Conservation (phyloP, 2,113 vertebrate genomes). For the Murina feae region DNA sequence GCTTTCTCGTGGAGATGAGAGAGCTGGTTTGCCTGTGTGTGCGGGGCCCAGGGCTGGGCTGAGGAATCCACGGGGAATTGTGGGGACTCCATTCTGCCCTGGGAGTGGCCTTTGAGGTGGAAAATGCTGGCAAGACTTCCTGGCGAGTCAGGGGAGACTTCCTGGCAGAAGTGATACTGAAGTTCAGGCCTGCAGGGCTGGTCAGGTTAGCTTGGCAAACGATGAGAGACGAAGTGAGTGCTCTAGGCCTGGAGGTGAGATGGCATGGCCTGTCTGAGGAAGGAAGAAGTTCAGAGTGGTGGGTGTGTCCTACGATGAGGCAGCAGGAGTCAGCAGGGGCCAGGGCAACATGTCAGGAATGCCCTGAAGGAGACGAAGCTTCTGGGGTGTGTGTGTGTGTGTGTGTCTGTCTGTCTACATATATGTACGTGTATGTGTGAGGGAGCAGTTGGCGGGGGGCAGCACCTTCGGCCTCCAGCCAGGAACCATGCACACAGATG, state of each 20-base stretch:
- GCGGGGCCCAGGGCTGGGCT: not conserved
- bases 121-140: not conserved
- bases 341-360: not conserved
- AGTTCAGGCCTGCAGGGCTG: not conserved
- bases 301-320: not conserved
- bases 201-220: no score
- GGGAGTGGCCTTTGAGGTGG: not conserved
- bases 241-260: not conserved
- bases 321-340: not conserved
- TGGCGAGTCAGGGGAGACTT: not conserved
- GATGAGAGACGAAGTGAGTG: not conserved
- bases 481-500: not conserved
- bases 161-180: not conserved
- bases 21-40: not conserved
- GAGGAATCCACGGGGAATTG: not conserved
- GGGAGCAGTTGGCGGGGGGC: not conserved
- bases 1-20: not conserved
- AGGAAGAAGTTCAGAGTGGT: not conserved
- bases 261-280: not conserved
- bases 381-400: not conserved
- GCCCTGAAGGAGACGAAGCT: not conserved
- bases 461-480: not conserved
- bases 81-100: not conserved
- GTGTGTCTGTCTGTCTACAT: accelerated
- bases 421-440: not conserved